A percentile compares a stretch with the other conserved stretches of the same genome.
These are phyloP conservation scores for Agonopterix arenella DNA, from an alignment of 2,888 invertebrate genomes.

Conservation along the genomic window DNA sequence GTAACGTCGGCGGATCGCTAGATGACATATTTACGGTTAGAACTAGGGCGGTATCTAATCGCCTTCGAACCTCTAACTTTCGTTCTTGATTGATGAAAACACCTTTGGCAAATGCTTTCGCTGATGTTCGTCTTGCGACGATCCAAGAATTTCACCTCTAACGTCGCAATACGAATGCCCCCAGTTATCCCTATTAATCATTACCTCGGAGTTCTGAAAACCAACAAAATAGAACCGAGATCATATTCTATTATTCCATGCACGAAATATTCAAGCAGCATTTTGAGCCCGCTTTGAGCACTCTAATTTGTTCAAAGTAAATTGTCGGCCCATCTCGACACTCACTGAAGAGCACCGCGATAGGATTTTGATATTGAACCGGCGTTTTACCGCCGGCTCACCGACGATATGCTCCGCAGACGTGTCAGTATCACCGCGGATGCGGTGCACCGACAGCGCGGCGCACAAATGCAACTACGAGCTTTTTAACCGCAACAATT, in stretches of 20 bases:
- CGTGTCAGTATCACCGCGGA: conserved; percentile 43
- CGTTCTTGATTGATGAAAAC: conserved; percentile 82
- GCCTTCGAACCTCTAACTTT: conserved; percentile 83
- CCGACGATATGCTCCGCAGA: conserved; percentile 39
- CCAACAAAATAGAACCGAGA: conserved; percentile 80
- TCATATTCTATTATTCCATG: conserved; percentile 76
- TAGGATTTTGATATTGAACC: conserved; percentile 33
- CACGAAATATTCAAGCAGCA: conserved; percentile 61
- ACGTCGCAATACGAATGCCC: conserved; percentile 80
- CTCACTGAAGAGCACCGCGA: conserved; percentile 33
- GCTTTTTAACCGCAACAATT: conserved; percentile 83
- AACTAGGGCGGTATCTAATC: conserved; percentile 82
- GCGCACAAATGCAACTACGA: conserved; percentile 72
- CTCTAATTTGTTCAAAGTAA: conserved; percentile 83
- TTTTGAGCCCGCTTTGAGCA: conserved; percentile 77
- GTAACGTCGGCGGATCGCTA: conserved; percentile 75
- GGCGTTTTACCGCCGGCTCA: conserved; percentile 34
- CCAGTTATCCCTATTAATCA: conserved; percentile 80
- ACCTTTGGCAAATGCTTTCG: conserved; percentile 83
- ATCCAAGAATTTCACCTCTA: conserved; percentile 82
- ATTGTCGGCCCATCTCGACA: conserved; percentile 51
- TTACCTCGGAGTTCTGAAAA: conserved; percentile 76
- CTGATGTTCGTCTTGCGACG: conserved; percentile 77
- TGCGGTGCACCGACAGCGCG: conserved; percentile 64
- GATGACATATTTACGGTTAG: conserved; percentile 81